Evolutionary conservation across 2,888 invertebrate genomes (phyloP), one percentile per base, ranked within the genome.

Genomic region (Seira sanloemensis): DNA sequence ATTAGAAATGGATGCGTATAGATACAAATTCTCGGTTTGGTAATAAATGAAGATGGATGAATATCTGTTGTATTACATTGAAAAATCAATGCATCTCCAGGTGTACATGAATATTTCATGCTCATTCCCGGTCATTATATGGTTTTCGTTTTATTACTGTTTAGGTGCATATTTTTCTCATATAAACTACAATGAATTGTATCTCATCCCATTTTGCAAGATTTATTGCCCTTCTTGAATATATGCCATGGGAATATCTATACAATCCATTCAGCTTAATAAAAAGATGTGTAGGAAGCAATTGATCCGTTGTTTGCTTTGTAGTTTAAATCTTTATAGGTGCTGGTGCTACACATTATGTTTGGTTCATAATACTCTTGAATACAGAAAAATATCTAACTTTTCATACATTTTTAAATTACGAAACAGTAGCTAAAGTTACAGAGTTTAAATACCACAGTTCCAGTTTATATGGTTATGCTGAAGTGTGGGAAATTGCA

Each of bases 81-180:
- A 27, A 25, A 18, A 37, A 69, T 69, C 69, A 69, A 69, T 69
- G 69, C 69, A 27, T 69, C 69, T 69, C n/a, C n/a, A n/a, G 2
- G 12, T 2, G 50, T 50, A n/a, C 50, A 18, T 50, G 50, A 18
- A 50, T 7, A 2, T 50, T 2, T n/a, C 2, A 12, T 50, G 50
- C 16, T 18, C 50, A 50, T 2, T 12, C 50, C 16, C 12, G 50
- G 50, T 18, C 50, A 50, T 50, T 12, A 50, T 50, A 12, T 50
- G 50, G 16, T 50, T 50, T 18, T 50, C 50, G 12, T 50, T 50
- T 50, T 50, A 12, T 50, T 50, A 12, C 50, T 12, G 12, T 2
- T 50, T 50, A n/a, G 16, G 50, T 50, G n/a, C 2, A 37, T 37
- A 7, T 37, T 50, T 50, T 50, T n/a, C n/a, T n/a, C n/a, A n/a